Evolutionary conservation across 1,140 invertebrate genomes (phyloP).

Genomic region (Macrosteles quadrilineatus): DNA sequence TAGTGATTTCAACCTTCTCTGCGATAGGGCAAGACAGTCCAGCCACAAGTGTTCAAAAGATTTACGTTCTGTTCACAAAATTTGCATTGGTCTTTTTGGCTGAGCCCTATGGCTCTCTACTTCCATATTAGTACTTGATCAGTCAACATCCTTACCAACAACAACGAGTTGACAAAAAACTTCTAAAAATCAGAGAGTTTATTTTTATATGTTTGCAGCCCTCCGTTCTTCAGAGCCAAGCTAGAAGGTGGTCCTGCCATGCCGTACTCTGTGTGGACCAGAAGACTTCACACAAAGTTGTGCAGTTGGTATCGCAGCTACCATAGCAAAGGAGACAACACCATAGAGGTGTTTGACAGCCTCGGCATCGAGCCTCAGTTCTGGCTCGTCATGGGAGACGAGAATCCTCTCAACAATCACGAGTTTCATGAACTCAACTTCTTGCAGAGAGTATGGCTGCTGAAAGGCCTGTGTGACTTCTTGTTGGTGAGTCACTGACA

Average conservation of each 20-base stretch:
- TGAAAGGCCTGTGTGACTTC: conserved; percentile 57
- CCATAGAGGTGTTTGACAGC: conserved; percentile 47
- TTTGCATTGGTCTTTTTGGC: too few species aligned
- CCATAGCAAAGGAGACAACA: conserved; percentile 39
- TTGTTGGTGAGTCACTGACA: conserved; percentile 40
- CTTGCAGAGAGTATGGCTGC: conserved; percentile 54
- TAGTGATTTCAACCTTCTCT: too few species aligned
- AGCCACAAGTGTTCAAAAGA: too few species aligned
- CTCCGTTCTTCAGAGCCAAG: conserved; percentile 28
- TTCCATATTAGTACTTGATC: too few species aligned
- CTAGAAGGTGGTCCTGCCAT: conserved; percentile 50
- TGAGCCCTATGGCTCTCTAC: too few species aligned
- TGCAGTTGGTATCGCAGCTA: conserved; percentile 50
- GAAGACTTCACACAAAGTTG: conserved; percentile 49
- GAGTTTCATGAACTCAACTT: conserved; percentile 55
- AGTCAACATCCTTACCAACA: too few species aligned
- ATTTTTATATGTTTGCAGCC: conserved; percentile 30
- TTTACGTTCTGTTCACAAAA: too few species aligned
- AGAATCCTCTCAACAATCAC: conserved; percentile 52
- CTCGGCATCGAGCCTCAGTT: conserved; percentile 50
- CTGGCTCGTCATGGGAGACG: conserved; percentile 49
- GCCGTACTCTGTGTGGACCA: conserved; percentile 55
- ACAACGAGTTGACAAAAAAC: too few species aligned
- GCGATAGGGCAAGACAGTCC: too few species aligned
- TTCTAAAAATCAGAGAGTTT: too few species aligned